Conservation (phyloP, 1,140 invertebrate genomes). For the Gryon sp. region DNA sequence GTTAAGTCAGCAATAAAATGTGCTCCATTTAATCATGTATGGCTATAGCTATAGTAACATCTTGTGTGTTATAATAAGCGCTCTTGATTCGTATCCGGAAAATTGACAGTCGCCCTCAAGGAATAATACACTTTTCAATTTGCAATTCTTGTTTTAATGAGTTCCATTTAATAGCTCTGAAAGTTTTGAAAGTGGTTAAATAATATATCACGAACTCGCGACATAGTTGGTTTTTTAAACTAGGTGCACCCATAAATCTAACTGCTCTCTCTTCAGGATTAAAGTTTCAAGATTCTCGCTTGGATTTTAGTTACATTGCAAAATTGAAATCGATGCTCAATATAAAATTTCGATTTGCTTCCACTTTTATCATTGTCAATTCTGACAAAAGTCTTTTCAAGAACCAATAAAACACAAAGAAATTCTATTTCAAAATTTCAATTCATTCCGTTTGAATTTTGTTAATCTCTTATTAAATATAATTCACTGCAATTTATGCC, state of each 20-base stretch:
- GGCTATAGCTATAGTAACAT: too few species aligned
- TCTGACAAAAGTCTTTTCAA: too few species aligned
- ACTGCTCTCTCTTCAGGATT: background rate
- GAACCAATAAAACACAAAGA: too few species aligned
- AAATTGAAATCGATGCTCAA: conserved; percentile 9
- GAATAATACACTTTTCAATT: conserved; percentile 51
- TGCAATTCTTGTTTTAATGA: conserved; percentile 46
- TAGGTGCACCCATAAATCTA: conserved; percentile 18
- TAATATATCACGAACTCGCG: conserved; percentile 25
- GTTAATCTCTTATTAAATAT: too few species aligned
- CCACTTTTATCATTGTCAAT: too few species aligned
- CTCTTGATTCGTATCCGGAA: background rate
- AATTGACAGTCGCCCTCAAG: conserved; percentile 34
- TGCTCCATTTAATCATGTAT: too few species aligned
- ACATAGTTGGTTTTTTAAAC: conserved; percentile 15
- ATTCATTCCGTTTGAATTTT: too few species aligned
- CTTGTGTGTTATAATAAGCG: too few species aligned
- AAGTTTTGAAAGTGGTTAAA: conserved; percentile 41
- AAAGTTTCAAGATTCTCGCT: conserved; percentile 5
- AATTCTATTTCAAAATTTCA: too few species aligned
- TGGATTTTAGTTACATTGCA: conserved; percentile 8
- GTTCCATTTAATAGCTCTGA: conserved; percentile 15
- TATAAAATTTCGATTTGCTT: background rate
- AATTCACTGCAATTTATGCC: too few species aligned
- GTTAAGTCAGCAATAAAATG: too few species aligned